phyloP scores from a whole-genome alignment of 2,113 vertebrate species.

The Thryonomys swinderianus region DNA sequence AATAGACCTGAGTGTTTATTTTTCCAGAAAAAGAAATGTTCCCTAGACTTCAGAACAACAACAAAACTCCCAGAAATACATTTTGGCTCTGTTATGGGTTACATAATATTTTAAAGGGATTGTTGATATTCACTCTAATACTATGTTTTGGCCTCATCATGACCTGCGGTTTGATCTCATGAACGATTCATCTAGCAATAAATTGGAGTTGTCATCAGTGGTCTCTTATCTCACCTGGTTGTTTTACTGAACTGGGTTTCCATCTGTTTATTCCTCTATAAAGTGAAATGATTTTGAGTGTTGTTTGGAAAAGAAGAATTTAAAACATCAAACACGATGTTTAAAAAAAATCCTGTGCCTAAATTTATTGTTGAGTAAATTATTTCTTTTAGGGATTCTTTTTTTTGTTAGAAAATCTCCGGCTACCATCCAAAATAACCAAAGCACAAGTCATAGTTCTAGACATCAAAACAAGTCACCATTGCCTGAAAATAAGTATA shows the following conservation, averaged over 20 bases:
- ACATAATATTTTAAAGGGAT: constrained; percentile 22
- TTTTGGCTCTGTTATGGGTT: constrained; percentile 51
- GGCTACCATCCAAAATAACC: constrained; percentile 13
- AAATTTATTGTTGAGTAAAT: constrained; percentile 50
- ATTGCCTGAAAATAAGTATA: constrained; percentile 20
- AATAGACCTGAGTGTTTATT: neutral
- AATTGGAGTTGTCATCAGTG: neutral
- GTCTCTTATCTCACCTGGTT: neutral
- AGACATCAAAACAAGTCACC: constrained; percentile 18
- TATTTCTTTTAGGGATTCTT: constrained; percentile 43
- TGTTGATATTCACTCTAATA: constrained; percentile 18
- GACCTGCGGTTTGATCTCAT: neutral
- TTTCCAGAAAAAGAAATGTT: constrained; percentile 59
- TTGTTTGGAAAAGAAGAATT: constrained; percentile 50
- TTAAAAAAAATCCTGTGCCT: constrained; percentile 6
- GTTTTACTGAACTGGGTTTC: neutral
- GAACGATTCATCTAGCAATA: neutral
- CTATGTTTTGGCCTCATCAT: neutral
- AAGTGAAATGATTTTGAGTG: neutral
- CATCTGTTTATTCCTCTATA: neutral
- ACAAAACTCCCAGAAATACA: constrained; percentile 16
- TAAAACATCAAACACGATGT: neutral
- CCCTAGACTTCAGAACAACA: constrained; percentile 14
- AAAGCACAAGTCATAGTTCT: constrained; percentile 50
- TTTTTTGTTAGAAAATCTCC: constrained; percentile 45